phyloP scores from a whole-genome alignment of 2,113 vertebrate species.

The Epinephelus fuscoguttatus region DNA sequence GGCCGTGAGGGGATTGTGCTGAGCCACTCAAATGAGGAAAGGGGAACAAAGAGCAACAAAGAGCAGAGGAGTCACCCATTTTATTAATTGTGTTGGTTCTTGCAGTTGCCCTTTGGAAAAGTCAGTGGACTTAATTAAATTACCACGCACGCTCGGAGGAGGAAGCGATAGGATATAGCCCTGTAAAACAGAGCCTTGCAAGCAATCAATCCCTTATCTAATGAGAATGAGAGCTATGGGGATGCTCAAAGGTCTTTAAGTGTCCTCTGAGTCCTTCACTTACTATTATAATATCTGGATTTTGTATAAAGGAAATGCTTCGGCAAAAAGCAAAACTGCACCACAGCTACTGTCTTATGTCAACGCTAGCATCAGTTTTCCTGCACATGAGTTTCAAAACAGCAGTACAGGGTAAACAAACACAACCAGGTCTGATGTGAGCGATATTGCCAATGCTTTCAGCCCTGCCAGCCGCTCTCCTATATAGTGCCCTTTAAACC shows the following conservation, averaged over 20 bases:
- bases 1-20: constrained; percentile 47
- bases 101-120: constrained; percentile 73
- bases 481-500: constrained; percentile 56
- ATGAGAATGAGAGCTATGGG: constrained; percentile 36
- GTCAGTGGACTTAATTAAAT: constrained; percentile 79
- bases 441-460: constrained; percentile 21
- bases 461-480: constrained; percentile 20
- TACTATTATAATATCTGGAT: constrained; percentile 38
- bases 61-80: constrained; percentile 70
- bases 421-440: constrained; percentile 27
- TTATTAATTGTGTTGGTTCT: constrained; percentile 80
- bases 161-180: constrained; percentile 43
- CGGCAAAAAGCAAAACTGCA: not conserved
- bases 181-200: constrained; percentile 40
- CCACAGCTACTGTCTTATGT: not conserved
- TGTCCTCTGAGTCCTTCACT: constrained; percentile 38
- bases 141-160: constrained; percentile 55
- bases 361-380: not conserved
- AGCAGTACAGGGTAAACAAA: constrained; percentile 24
- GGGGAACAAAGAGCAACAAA: constrained; percentile 70
- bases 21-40: constrained; percentile 56
- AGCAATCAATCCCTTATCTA: constrained; percentile 42
- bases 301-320: not conserved
- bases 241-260: constrained; percentile 52
- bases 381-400: constrained; percentile 9